Evolutionary conservation across 2,888 invertebrate genomes (phyloP).

Genomic region (Yponomeuta cagnagella): DNA sequence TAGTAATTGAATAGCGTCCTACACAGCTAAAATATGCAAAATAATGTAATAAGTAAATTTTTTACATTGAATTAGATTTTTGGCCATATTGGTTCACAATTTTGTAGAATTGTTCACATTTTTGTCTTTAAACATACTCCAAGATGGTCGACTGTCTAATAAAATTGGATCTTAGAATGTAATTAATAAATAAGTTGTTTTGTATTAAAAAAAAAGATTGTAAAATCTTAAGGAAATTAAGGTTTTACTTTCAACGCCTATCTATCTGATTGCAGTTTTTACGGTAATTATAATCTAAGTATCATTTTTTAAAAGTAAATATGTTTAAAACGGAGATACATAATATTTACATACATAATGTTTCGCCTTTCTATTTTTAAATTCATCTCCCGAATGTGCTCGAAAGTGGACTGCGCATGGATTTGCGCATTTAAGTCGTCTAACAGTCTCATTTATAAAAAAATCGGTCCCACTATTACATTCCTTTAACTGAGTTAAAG

Average conservation of each 20-base stretch:
- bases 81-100: conserved; percentile 49
- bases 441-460: too few relatives aligned
- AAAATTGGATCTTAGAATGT: conserved; percentile 41
- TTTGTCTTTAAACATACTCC: conserved; percentile 26
- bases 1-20: background rate
- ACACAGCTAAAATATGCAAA: conserved; percentile 9
- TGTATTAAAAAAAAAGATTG: conserved; percentile 21
- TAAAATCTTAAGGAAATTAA: background rate
- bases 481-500: too few relatives aligned
- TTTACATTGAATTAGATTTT: conserved; percentile 53
- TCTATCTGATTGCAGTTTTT: background rate
- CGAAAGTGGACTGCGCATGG: too few relatives aligned
- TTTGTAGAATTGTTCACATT: background rate
- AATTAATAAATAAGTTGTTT: conserved; percentile 30
- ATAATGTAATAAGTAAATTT: conserved; percentile 12
- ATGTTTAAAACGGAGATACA: background rate
- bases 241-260: background rate
- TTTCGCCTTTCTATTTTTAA: too few relatives aligned
- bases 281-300: background rate
- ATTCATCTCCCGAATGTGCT: too few relatives aligned
- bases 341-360: background rate
- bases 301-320: too few relatives aligned
- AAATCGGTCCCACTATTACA: too few relatives aligned
- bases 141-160: conserved; percentile 67
- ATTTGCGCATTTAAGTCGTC: too few relatives aligned